These are phyloP conservation scores for Halcyon malimbica DNA, from an alignment of 2,113 vertebrate genomes.

Conservation along the genomic window DNA sequence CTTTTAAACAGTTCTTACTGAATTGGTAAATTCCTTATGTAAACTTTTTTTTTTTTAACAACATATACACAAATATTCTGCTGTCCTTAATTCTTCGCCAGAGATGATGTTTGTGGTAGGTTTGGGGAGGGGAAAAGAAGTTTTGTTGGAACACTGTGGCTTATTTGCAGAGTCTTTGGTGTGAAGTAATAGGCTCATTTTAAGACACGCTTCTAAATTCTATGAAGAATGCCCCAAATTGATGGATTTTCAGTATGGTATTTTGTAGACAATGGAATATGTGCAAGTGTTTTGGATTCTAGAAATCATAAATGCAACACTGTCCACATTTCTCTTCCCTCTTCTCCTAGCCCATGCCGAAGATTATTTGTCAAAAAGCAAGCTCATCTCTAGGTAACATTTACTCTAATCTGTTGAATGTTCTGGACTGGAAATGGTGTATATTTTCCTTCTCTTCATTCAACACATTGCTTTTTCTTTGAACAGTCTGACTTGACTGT, in stretches of 20 bases:
- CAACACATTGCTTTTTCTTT: not conserved
- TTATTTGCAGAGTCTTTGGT: not conserved
- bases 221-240: not conserved
- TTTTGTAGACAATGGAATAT: not conserved
- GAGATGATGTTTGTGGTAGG: not conserved
- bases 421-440: not conserved
- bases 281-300: not conserved
- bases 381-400: not conserved
- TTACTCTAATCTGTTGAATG: not conserved
- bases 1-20: not conserved
- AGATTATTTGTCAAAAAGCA: not conserved
- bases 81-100: not conserved
- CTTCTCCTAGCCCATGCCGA: not conserved
- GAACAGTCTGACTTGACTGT: not conserved
- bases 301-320: not conserved
- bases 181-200: not conserved
- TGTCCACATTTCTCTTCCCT: not conserved
- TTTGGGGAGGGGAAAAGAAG: not conserved
- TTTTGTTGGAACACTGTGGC: not conserved
- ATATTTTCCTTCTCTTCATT: not conserved
- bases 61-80: not conserved
- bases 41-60: not conserved
- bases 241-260: not conserved
- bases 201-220: not conserved
- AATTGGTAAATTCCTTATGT: not conserved